These are phyloP conservation scores for Tupiocoris notatus DNA, from an alignment of 2,888 invertebrate species.

Conservation along the genomic window DNA sequence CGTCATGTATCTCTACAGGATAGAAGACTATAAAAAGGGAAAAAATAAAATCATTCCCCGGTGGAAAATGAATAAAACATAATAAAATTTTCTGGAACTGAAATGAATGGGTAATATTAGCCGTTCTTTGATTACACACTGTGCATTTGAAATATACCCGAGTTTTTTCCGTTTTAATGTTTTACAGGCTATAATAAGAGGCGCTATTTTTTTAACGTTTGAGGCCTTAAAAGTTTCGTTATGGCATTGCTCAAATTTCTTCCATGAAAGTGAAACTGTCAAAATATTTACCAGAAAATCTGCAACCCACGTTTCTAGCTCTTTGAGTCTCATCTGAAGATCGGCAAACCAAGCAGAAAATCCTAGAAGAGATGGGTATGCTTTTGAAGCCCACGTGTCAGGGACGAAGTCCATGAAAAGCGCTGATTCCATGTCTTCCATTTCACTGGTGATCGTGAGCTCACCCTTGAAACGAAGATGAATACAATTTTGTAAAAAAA, in stretches of 20 bases:
- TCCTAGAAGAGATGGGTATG: constrained; percentile 83
- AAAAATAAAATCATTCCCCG: too few species aligned
- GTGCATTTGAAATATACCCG: too few species aligned
- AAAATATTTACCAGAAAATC: constrained; percentile 69
- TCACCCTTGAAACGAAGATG: constrained; percentile 69
- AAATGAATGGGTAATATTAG: too few species aligned
- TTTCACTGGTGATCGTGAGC: constrained; percentile 85
- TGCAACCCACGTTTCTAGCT: constrained; percentile 82
- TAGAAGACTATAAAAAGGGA: too few species aligned
- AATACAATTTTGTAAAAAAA: too few species aligned
- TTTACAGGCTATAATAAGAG: too few species aligned
- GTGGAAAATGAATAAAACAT: too few species aligned
- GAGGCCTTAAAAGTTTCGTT: neutral
- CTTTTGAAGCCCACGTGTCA: constrained; percentile 76
- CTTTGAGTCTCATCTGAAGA: constrained; percentile 72
- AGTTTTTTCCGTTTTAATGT: constrained; percentile 9
- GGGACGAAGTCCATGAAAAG: constrained; percentile 91
- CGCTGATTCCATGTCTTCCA: constrained; percentile 82
- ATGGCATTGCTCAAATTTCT: neutral
- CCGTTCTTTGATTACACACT: too few species aligned
- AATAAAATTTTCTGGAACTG: too few species aligned
- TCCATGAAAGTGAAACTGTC: neutral
- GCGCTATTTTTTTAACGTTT: neutral
- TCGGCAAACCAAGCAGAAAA: constrained; percentile 87
- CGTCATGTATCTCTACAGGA: too few species aligned